These are phyloP conservation scores for Syndactyla subalaris DNA, from an alignment of 2,797 vertebrate genomes.

Conservation along the genomic window DNA sequence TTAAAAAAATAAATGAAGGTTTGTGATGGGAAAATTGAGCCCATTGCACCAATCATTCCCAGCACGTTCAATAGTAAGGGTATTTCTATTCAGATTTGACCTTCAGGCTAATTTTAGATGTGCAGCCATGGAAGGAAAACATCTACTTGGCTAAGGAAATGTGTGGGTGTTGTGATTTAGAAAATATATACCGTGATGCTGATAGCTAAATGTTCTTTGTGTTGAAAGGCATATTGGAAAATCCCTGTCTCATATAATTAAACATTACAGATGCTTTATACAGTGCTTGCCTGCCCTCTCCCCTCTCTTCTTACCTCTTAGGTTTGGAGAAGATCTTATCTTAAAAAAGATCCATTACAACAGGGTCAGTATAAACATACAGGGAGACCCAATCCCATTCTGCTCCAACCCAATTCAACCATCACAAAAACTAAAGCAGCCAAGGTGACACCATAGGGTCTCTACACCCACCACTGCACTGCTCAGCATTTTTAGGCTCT, in stretches of 20 bases:
- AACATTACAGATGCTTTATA: not conserved
- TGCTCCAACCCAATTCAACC: not conserved
- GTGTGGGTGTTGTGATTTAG: slow-evolving; percentile 40
- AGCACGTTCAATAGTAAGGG: slow-evolving; percentile 21
- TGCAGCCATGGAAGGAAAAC: slow-evolving; percentile 33
- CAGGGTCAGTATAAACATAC: not conserved
- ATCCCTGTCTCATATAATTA: slow-evolving; percentile 8
- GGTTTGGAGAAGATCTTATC: slow-evolving; percentile 5
- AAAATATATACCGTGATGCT: slow-evolving; percentile 40
- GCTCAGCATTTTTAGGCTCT: not conserved
- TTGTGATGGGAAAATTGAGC: slow-evolving; percentile 44
- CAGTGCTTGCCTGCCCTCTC: not conserved
- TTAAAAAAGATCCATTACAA: not conserved
- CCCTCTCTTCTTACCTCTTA: not conserved
- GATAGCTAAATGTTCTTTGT: slow-evolving; percentile 40
- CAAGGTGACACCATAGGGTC: not conserved
- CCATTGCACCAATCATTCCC: slow-evolving; percentile 9
- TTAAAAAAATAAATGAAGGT: slow-evolving; percentile 52
- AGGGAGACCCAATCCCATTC: not conserved
- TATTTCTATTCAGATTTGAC: slow-evolving; percentile 60
- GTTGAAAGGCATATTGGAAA: slow-evolving; percentile 31
- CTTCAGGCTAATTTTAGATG: slow-evolving; percentile 64
- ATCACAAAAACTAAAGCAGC: not conserved
- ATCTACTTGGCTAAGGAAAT: slow-evolving; percentile 59
- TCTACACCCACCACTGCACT: not conserved